Evolutionary conservation across 2,113 vertebrate species (phyloP).

Genomic region (Stictonetta naevosa): DNA sequence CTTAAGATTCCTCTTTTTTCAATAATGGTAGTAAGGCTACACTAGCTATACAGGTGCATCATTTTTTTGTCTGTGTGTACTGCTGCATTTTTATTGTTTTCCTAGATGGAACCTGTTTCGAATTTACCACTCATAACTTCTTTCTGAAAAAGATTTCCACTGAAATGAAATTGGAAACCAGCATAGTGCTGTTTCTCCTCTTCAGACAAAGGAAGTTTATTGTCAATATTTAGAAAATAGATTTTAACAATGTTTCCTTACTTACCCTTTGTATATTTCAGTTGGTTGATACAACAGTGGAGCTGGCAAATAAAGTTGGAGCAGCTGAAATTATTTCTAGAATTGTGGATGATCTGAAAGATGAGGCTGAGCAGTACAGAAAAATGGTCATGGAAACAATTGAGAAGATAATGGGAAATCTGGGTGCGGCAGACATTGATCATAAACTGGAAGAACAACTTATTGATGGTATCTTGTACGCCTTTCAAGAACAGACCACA

Average conservation of each 20-base stretch:
- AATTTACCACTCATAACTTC: not conserved
- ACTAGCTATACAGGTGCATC: not conserved
- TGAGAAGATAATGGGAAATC: slow-evolving; percentile 99
- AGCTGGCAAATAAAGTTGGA: slow-evolving; percentile 98
- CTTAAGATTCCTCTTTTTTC: not conserved
- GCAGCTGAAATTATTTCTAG: slow-evolving; percentile 98
- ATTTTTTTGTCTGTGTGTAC: not conserved
- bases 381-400: slow-evolving; percentile 99
- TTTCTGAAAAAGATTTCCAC: not conserved
- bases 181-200: not conserved
- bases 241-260: not conserved
- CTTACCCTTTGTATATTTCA: slow-evolving; percentile 39
- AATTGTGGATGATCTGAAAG: slow-evolving; percentile 98
- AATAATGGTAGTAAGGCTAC: not conserved
- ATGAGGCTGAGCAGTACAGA: slow-evolving; percentile 97
- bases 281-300: slow-evolving; percentile 98
- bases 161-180: not conserved
- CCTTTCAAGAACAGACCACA: slow-evolving; percentile 98
- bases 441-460: slow-evolving; percentile 98
- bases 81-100: not conserved
- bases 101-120: not conserved
- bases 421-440: slow-evolving; percentile 97
- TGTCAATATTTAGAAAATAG: not conserved
- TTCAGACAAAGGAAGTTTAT: not conserved
- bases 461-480: slow-evolving; percentile 97